These are phyloP conservation scores for Spheniscus mendiculus DNA, from an alignment of 2,113 vertebrate genomes.

Conservation along the genomic window DNA sequence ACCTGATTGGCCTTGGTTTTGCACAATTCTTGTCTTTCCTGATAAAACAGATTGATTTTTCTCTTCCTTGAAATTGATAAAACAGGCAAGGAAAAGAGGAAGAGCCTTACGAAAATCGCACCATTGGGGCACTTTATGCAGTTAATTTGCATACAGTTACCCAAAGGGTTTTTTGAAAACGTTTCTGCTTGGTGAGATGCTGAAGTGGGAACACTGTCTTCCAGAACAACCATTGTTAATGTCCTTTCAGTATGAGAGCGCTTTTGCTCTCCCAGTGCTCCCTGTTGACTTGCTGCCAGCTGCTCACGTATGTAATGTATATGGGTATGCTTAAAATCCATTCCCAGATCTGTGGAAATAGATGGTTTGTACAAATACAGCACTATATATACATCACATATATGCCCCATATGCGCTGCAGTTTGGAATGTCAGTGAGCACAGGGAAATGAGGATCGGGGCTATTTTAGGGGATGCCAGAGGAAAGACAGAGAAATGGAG, in stretches of 20 bases:
- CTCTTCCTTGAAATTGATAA: background rate
- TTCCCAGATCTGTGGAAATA: constrained; percentile 59
- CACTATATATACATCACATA: constrained; percentile 37
- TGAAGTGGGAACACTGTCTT: background rate
- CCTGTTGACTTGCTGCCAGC: constrained; percentile 32
- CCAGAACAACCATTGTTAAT: constrained; percentile 32
- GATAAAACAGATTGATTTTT: background rate
- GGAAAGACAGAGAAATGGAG: background rate
- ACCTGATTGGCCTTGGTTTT: background rate
- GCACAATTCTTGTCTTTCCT: background rate
- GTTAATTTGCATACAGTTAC: background rate
- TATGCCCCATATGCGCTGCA: background rate
- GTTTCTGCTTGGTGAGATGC: constrained; percentile 34
- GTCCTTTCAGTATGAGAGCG: constrained; percentile 13
- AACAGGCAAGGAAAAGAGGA: background rate
- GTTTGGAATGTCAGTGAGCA: constrained; percentile 18
- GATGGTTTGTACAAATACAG: constrained; percentile 3
- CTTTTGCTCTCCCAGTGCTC: background rate
- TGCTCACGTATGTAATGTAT: constrained; percentile 18
- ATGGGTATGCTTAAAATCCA: constrained; percentile 15
- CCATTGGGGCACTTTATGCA: background rate
- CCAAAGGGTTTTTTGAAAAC: background rate
- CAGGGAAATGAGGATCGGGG: background rate
- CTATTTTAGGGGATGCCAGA: background rate
- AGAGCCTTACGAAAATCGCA: background rate